Conservation (phyloP, 2,797 vertebrate species). For the Columba guinea region DNA sequence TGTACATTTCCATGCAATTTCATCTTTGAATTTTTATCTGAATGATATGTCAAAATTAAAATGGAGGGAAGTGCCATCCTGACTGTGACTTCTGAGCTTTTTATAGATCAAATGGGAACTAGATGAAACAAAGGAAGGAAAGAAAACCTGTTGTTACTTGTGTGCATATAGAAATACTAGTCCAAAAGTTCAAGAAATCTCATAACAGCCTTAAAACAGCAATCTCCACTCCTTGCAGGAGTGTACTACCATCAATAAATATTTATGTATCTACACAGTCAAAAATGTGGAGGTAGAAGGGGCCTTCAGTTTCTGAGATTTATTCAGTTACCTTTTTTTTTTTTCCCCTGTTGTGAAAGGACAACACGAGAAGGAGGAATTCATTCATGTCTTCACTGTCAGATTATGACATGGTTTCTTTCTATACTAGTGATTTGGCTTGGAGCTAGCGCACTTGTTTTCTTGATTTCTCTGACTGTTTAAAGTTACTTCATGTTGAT, state of each 20-base stretch:
- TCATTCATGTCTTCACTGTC: background rate
- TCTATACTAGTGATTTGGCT: background rate
- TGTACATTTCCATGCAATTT: background rate
- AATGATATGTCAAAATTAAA: background rate
- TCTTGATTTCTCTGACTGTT: background rate
- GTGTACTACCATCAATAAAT: background rate
- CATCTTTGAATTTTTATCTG: background rate
- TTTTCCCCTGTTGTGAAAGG: background rate
- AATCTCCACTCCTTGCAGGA: background rate
- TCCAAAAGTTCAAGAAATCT: background rate
- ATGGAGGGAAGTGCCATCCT: background rate
- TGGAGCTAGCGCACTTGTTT: background rate
- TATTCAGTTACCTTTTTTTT: background rate
- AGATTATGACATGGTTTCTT: background rate
- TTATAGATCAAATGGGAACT: background rate
- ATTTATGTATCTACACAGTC: background rate
- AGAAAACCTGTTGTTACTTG: background rate
- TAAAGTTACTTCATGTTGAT: background rate
- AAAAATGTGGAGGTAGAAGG: background rate
- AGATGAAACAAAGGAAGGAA: background rate
- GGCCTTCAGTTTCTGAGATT: background rate
- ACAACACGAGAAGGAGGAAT: background rate
- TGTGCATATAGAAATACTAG: background rate
- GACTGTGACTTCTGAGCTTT: background rate
- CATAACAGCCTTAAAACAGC: background rate